Percentiles rank a stretch among this genome's conserved stretches.
phyloP scores from a whole-genome alignment of 2,888 invertebrate genomes.

The Oligia strigilis region DNA sequence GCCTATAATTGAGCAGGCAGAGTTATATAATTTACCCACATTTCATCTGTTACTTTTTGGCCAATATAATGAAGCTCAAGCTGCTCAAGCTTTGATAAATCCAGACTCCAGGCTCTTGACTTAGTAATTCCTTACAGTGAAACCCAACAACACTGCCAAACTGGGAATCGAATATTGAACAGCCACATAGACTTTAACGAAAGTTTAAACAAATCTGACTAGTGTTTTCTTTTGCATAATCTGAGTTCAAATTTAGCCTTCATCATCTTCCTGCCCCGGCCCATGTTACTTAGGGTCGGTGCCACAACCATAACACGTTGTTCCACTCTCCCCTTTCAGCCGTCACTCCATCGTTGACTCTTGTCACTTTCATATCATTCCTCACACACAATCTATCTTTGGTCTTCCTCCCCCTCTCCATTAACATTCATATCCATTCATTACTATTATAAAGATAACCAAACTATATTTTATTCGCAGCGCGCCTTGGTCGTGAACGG shows the following conservation, averaged over 20 bases:
- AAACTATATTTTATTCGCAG: slow-evolving; percentile 66
- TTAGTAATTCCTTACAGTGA: background rate
- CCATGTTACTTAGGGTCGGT: background rate
- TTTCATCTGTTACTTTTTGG: background rate
- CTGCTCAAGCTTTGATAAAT: background rate
- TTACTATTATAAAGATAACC: background rate
- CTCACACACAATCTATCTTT: background rate
- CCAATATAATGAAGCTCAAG: background rate
- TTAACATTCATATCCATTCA: background rate
- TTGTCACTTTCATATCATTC: background rate
- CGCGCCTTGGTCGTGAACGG: slow-evolving; percentile 92
- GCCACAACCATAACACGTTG: background rate
- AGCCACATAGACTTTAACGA: background rate
- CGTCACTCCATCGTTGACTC: background rate
- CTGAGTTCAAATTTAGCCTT: background rate
- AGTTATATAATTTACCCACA: background rate
- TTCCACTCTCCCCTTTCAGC: background rate
- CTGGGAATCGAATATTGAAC: background rate
- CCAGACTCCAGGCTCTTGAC: background rate
- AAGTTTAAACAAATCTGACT: background rate
- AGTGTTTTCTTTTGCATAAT: background rate
- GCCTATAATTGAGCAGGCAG: background rate
- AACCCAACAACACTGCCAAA: background rate
- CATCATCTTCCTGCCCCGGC: background rate
- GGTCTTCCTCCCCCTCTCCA: background rate